These are phyloP conservation scores for Rotaria sp. DNA, from an alignment of 2,888 invertebrate species.

Conservation along the genomic window DNA sequence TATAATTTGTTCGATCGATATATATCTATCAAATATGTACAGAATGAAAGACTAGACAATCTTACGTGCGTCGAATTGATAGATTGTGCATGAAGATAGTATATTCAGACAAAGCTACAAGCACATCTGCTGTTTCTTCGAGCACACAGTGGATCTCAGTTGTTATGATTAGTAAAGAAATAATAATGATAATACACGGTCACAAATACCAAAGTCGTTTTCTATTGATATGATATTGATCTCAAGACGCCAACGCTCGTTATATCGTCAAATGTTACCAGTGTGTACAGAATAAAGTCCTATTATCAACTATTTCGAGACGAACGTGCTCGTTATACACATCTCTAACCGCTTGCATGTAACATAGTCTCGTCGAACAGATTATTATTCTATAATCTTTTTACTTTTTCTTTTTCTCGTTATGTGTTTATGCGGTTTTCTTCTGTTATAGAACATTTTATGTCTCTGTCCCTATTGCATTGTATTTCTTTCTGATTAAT, in stretches of 20 bases:
- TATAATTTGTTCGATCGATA: neutral
- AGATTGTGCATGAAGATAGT: neutral
- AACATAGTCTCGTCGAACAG: neutral
- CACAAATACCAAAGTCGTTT: neutral
- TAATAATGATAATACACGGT: neutral
- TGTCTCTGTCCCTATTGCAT: neutral
- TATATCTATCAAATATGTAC: neutral
- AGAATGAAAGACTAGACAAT: neutral
- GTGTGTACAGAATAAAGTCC: neutral
- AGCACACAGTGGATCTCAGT: neutral
- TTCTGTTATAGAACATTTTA: neutral
- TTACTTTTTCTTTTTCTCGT: neutral
- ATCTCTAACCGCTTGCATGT: no score
- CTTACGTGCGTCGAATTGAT: neutral
- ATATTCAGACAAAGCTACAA: neutral
- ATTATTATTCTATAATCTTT: neutral
- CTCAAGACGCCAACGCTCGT: neutral
- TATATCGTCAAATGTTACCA: neutral
- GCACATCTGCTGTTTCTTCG: neutral
- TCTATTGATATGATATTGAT: neutral
- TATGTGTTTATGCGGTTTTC: neutral
- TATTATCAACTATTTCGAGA: neutral
- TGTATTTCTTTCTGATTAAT: neutral
- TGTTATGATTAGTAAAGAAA: neutral
- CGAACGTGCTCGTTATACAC: no score